phyloP scores from a whole-genome alignment of 2,113 vertebrate genomes.

The Corvus hawaiiensis region DNA sequence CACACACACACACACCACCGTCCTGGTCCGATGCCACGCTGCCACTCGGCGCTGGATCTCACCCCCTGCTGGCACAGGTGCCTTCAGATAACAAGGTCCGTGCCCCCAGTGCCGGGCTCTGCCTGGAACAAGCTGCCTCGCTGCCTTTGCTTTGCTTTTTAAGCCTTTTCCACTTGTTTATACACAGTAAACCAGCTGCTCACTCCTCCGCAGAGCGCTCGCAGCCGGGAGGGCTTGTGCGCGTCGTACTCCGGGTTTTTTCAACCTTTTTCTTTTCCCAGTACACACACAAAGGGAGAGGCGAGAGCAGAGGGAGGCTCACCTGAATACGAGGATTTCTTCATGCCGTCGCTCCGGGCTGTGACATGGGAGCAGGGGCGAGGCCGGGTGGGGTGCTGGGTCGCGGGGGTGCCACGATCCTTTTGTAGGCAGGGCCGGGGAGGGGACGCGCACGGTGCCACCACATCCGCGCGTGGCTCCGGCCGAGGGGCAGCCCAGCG shows the following conservation, averaged over 20 bases:
- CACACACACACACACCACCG: fast-evolving
- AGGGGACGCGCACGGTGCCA: not conserved
- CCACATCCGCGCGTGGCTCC: not conserved
- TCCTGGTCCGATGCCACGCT: not conserved
- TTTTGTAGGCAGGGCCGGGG: not conserved
- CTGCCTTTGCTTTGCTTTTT: not conserved
- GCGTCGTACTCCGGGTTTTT: fast-evolving
- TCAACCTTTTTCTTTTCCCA: not conserved
- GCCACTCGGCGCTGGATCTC: not conserved
- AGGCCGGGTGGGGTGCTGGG: not conserved
- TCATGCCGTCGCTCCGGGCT: slow-evolving; percentile 36
- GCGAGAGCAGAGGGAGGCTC: not conserved
- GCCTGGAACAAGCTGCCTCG: not conserved
- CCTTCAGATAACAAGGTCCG: not conserved
- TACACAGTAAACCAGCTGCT: fast-evolving
- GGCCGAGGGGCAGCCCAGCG: not conserved
- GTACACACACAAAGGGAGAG: not conserved
- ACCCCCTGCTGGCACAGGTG: not conserved
- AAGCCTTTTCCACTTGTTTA: not conserved
- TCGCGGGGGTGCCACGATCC: not conserved
- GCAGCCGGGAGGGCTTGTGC: too few relatives aligned
- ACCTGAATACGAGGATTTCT: slow-evolving; percentile 61
- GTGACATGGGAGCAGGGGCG: slow-evolving; percentile 27
- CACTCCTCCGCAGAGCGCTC: not conserved
- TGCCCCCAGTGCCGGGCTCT: not conserved